Percentiles rank a stretch among this genome's conserved stretches.
These are phyloP conservation scores for Sinella curviseta DNA, from an alignment of 1,140 invertebrate species.

Conservation along the genomic window DNA sequence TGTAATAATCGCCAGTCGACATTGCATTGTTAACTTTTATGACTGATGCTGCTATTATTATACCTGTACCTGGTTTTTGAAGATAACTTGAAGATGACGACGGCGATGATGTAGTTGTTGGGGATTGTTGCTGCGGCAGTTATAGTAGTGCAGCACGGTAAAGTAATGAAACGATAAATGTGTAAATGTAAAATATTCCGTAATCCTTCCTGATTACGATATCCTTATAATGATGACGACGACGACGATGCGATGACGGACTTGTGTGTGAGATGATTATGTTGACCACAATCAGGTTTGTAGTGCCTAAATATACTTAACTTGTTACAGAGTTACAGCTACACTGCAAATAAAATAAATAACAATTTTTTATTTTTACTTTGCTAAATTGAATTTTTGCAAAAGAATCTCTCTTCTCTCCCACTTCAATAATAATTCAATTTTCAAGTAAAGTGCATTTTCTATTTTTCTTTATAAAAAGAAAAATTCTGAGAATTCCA, in stretches of 20 bases:
- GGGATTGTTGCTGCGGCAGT: too few species aligned
- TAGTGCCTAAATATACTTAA: constrained; percentile 11
- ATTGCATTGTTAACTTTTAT: background rate
- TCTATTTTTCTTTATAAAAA: too few species aligned
- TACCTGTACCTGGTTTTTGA: background rate
- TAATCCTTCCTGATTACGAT: background rate
- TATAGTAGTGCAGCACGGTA: too few species aligned
- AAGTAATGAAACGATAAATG: too few species aligned
- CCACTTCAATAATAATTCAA: background rate
- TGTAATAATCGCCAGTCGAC: background rate
- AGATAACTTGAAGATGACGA: too few species aligned
- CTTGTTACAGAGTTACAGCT: background rate
- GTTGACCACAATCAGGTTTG: background rate
- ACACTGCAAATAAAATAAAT: background rate
- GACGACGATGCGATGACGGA: background rate
- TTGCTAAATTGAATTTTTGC: background rate
- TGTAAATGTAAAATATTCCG: too few species aligned
- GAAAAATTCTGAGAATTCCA: too few species aligned
- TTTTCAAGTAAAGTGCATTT: background rate
- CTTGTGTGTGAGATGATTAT: background rate
- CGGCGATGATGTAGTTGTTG: too few species aligned
- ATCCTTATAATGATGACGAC: background rate
- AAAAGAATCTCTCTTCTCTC: background rate
- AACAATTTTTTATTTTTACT: background rate
- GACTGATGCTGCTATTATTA: too few species aligned